Conservation (phyloP, 1,140 invertebrate genomes). For the Microplitis demolitor region DNA sequence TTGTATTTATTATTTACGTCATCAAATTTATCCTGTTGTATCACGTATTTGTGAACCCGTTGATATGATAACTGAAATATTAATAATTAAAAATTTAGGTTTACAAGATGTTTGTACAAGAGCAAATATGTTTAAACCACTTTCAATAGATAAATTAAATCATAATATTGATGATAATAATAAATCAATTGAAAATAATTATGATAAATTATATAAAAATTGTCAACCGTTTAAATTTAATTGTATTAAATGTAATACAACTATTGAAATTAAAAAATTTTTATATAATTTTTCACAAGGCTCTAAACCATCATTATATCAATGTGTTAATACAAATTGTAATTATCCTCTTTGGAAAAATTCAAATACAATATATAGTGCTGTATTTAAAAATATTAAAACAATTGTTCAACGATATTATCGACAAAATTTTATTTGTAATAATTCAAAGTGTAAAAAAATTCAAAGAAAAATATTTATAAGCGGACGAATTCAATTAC, state of each 20-base stretch:
- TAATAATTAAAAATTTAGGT: constrained; percentile 90
- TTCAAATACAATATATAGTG: constrained; percentile 72
- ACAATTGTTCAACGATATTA: constrained; percentile 77
- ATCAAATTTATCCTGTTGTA: constrained; percentile 94
- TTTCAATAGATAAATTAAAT: neutral
- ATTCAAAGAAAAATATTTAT: neutral
- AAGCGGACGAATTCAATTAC: constrained; percentile 55
- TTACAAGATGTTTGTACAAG: constrained; percentile 57
- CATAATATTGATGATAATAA: constrained; percentile 45
- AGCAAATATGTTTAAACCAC: constrained; percentile 46
- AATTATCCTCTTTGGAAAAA: constrained; percentile 67
- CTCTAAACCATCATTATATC: constrained; percentile 63
- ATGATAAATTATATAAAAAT: constrained; percentile 68
- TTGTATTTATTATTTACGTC: constrained; percentile 80
- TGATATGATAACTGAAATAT: constrained; percentile 87
- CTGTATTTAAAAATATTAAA: constrained; percentile 70
- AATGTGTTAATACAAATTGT: constrained; percentile 74
- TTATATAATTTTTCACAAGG: constrained; percentile 23
- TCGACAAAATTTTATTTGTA: constrained; percentile 80
- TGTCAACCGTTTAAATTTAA: constrained; percentile 75
- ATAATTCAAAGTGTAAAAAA: constrained; percentile 82
- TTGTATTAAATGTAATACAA: constrained; percentile 67
- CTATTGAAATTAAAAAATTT: constrained; percentile 54
- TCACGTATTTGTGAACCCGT: constrained; percentile 94
- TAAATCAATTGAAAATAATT: constrained; percentile 68